Percentiles rank a stretch among this genome's conserved stretches.
phyloP scores from a whole-genome alignment of 2,888 invertebrate genomes.

The Reticulitermes lucifugus region DNA sequence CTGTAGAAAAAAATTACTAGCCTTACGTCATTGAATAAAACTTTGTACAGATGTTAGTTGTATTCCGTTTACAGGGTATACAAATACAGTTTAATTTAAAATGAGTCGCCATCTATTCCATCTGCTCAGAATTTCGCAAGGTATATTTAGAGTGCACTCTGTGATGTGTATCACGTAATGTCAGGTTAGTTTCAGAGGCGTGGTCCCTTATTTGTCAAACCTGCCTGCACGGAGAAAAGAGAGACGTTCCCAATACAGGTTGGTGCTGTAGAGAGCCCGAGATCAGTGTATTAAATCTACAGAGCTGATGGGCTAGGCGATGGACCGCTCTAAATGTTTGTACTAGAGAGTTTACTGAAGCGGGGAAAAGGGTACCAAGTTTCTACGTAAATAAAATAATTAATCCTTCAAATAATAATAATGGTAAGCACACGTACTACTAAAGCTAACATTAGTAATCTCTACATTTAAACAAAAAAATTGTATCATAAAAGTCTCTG shows the following conservation, averaged over 20 bases:
- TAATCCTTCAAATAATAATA: too few relatives aligned
- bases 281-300: slow-evolving; percentile 35
- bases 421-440: too few relatives aligned
- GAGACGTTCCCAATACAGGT: slow-evolving; percentile 8
- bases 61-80: too few relatives aligned
- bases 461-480: too few relatives aligned
- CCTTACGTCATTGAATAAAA: too few relatives aligned
- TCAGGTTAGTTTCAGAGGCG: slow-evolving; percentile 3
- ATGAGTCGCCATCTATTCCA: neutral
- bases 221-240: slow-evolving; percentile 16
- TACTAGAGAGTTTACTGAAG: neutral
- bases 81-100: too few relatives aligned
- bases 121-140: neutral
- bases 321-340: neutral
- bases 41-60: too few relatives aligned
- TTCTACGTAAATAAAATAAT: too few relatives aligned
- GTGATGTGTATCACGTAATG: neutral
- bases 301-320: neutral
- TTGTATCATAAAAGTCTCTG: too few relatives aligned
- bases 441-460: too few relatives aligned
- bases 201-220: slow-evolving; percentile 39
- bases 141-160: neutral
- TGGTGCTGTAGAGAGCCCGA: slow-evolving; percentile 19
- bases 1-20: too few relatives aligned
- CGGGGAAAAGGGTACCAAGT: too few relatives aligned